A percentile compares a stretch with the other conserved stretches of the same genome.
Conservation (phyloP, 2,113 vertebrate species). For the Mustelus asterias region DNA sequence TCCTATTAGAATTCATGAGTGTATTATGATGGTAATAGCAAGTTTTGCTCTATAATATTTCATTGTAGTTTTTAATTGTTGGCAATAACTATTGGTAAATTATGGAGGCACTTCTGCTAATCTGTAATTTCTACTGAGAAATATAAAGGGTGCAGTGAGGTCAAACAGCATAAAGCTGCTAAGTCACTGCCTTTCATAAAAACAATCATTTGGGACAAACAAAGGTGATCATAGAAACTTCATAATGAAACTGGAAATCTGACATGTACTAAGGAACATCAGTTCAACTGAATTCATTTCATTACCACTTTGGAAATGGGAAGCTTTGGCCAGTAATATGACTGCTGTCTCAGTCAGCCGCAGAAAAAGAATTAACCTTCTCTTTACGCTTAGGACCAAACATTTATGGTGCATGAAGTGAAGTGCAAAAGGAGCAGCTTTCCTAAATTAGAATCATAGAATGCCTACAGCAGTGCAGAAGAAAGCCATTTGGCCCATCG, state of each 20-base stretch:
- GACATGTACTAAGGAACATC: not conserved
- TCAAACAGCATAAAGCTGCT: not conserved
- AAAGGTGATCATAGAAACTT: not conserved
- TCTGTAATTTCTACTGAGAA: not conserved
- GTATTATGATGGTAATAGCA: not conserved
- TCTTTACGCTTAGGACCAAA: not conserved
- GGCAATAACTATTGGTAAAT: not conserved
- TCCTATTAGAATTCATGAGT: not conserved
- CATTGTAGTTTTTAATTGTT: not conserved
- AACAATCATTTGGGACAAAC: not conserved
- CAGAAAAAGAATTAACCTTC: not conserved
- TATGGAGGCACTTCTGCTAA: not conserved
- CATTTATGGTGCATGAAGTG: not conserved
- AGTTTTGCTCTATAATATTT: slow-evolving; percentile 5
- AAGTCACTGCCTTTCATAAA: slow-evolving; percentile 4
- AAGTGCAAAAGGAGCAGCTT: not conserved
- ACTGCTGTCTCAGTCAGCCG: not conserved
- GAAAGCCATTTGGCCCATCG: too few relatives aligned
- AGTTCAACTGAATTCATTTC: not conserved
- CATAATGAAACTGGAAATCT: not conserved
- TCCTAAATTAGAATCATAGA: not conserved
- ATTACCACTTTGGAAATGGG: not conserved
- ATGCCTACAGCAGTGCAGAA: too few relatives aligned
- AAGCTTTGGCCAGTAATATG: not conserved
- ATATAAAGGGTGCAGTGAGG: not conserved